Conservation (phyloP, 2,113 vertebrate genomes). For the Dicrurus megarhynchus region DNA sequence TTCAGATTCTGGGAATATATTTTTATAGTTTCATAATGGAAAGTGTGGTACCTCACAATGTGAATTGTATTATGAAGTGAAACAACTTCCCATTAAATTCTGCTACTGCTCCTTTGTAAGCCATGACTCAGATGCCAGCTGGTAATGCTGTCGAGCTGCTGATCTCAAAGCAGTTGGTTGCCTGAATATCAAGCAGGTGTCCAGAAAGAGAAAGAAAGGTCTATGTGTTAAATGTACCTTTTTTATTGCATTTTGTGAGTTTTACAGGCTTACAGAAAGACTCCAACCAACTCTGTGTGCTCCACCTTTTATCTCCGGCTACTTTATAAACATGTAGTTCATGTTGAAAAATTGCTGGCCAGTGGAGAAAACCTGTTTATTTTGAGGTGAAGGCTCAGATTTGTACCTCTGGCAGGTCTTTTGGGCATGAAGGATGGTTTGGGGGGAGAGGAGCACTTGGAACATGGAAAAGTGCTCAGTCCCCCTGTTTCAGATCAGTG, state of each 20-base stretch:
- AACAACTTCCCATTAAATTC: not conserved
- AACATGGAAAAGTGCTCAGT: not conserved
- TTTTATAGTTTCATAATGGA: conserved; percentile 21
- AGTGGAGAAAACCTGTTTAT: not conserved
- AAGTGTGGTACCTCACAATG: not conserved
- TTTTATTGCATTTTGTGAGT: not conserved
- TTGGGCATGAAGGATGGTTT: accelerated
- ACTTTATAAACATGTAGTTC: not conserved
- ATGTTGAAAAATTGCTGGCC: not conserved
- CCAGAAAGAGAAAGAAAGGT: not conserved
- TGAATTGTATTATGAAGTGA: not conserved
- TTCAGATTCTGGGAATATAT: conserved; percentile 8
- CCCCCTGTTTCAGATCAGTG: no score
- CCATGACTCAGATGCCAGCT: not conserved
- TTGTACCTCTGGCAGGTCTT: not conserved
- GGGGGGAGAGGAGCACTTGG: not conserved
- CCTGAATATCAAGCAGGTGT: not conserved
- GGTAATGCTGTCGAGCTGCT: not conserved
- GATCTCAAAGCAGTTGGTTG: not conserved
- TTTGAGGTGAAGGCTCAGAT: not conserved
- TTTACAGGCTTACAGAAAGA: not conserved
- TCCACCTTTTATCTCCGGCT: not conserved
- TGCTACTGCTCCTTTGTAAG: not conserved
- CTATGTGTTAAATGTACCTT: not conserved
- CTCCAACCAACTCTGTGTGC: not conserved